Base-by-base conservation (phyloP, 2,113 vertebrate genomes). In the Pithys albifrons region DNA sequence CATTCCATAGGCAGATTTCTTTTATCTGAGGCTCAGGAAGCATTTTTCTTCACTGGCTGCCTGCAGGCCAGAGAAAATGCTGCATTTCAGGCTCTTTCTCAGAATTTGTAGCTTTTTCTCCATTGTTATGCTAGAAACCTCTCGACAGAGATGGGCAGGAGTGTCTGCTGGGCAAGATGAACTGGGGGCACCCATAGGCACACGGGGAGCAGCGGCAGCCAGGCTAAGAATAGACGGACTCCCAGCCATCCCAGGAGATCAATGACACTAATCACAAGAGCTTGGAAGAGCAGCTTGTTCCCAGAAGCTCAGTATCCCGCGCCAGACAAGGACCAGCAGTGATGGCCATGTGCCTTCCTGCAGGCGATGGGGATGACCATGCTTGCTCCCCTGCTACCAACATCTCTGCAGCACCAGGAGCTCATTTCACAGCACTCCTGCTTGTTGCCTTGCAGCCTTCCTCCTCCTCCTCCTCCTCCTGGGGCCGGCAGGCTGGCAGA, bases 281-380 rank as follows among this genome's bases (percentile, higher is more conserved):
- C 69, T 74, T 37, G 79, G 67, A 37, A 49, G 58, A 76, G 71
- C 73, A 70, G 73, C 86, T 88, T 28, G 0, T 66, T 55, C 45
- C 62, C 61, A 62, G 55, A 24, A 62, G 45, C 41, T 0, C 0
- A 6, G 3, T 6, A 17, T n/a, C 59, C 70, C 46, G 64, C 6
- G 27, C 17, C 10, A 25, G 72, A 49, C 3, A 14, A 67, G 75
- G 66, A 78, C 20, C 35, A 29, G 90, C 15, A 37, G 67, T 19
- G 6, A 31, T 10, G 9, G 25, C 35, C 11, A 17, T 0, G 2
- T 2, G 5, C 23, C 79, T 35, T 15, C 65, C 62, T 61, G 51
- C 52, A 55, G 7, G 35, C 3, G 11, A 16, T 5, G 10, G 45
- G 27, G 43, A 29, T 46, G 4, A 35, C 29, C 1, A 0, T 1